Evolutionary conservation across 2,113 vertebrate species (phyloP).

Genomic region (Ailurus styani): DNA sequence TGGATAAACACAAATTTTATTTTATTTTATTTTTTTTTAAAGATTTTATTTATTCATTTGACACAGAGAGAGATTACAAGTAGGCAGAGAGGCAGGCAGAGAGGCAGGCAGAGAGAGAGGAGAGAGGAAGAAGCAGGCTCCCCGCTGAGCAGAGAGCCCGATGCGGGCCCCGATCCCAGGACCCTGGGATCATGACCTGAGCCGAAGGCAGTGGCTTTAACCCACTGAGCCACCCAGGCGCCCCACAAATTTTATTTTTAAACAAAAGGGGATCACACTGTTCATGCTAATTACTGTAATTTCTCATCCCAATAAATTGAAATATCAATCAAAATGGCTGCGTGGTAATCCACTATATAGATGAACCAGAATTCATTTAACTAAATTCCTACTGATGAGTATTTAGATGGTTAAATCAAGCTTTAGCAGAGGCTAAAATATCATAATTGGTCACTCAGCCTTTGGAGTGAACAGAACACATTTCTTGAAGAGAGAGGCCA

Average conservation of each 20-base stretch:
- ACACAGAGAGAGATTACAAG: too few species aligned
- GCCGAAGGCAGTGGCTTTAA: too few species aligned
- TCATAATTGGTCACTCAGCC: not conserved
- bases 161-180: too few species aligned
- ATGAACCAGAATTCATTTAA: not conserved
- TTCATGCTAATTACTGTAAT: not conserved
- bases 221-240: too few species aligned
- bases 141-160: too few species aligned
- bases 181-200: too few species aligned
- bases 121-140: too few species aligned
- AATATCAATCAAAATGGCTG: not conserved
- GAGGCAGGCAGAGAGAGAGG: too few species aligned
- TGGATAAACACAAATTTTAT: not conserved
- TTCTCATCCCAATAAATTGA: not conserved
- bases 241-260: slow-evolving; percentile 12
- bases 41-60: too few species aligned
- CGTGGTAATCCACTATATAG: fast-evolving
- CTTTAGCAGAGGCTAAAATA: not conserved
- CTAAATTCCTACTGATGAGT: not conserved
- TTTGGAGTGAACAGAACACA: not conserved
- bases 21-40: too few species aligned
- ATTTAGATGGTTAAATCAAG: not conserved
- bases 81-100: too few species aligned
- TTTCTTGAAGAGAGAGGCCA: not conserved
- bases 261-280: not conserved